phyloP scores from a whole-genome alignment of 2,888 invertebrate genomes.

The Eilema caniola region DNA sequence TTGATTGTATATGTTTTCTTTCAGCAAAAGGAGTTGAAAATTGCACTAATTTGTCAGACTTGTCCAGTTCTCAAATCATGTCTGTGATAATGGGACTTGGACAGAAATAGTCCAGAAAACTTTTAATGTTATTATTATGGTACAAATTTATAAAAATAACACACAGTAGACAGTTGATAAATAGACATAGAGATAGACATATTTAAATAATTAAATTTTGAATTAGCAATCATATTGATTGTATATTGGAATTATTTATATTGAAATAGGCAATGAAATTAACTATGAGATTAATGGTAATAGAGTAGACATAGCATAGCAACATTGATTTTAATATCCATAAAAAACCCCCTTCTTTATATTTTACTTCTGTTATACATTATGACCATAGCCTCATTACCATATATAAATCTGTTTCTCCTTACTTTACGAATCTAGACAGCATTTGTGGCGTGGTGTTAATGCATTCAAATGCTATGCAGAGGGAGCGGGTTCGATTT shows the following conservation, averaged over 20 bases:
- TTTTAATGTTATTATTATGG: background rate
- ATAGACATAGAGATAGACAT: background rate
- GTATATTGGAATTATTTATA: background rate
- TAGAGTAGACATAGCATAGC: too few species aligned
- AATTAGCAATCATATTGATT: background rate
- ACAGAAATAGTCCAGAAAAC: slow-evolving; percentile 44
- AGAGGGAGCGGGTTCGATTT: too few species aligned
- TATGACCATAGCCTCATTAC: too few species aligned
- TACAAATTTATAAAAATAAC: background rate
- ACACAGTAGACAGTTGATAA: background rate
- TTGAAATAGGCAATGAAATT: too few species aligned
- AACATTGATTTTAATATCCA: too few species aligned
- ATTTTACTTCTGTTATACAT: too few species aligned
- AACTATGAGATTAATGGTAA: background rate
- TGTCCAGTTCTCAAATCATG: slow-evolving; percentile 56
- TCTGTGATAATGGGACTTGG: slow-evolving; percentile 52
- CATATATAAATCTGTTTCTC: too few species aligned
- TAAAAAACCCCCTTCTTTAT: too few species aligned
- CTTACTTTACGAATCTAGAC: too few species aligned
- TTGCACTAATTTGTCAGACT: slow-evolving; percentile 52
- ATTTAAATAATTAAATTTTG: background rate
- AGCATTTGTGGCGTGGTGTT: too few species aligned
- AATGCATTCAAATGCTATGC: too few species aligned
- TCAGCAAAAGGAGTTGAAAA: slow-evolving; percentile 70
- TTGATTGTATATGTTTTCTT: slow-evolving; percentile 27